phyloP scores from a whole-genome alignment of 2,797 vertebrate species.

The Micrastur ruficollis region DNA sequence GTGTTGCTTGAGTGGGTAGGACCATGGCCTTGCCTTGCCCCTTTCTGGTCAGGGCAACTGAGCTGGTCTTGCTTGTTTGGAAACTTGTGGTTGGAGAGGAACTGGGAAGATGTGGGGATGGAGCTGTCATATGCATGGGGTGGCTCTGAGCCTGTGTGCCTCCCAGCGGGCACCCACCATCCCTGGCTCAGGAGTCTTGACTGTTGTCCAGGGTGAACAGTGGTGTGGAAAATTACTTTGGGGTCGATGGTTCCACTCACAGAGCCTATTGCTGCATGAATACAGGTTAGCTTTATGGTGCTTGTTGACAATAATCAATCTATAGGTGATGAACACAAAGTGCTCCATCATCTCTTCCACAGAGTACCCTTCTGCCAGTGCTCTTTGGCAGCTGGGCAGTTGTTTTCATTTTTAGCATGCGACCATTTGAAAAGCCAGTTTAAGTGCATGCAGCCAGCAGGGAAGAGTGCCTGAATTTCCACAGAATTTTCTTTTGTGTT shows the following conservation, averaged over 20 bases:
- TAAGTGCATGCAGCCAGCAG: neutral
- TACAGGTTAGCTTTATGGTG: neutral
- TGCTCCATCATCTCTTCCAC: neutral
- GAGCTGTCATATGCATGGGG: neutral
- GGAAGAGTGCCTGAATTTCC: constrained; percentile 34
- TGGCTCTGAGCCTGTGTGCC: neutral
- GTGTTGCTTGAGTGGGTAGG: neutral
- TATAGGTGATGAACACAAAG: neutral
- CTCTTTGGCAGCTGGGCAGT: constrained; percentile 24
- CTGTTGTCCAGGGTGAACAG: neutral
- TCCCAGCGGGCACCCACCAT: neutral
- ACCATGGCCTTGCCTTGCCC: neutral
- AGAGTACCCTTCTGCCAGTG: neutral
- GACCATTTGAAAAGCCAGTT: constrained; percentile 50
- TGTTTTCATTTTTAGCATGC: constrained; percentile 33
- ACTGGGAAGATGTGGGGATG: neutral
- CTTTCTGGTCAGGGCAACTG: neutral
- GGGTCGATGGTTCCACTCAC: neutral
- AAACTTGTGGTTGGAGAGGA: neutral
- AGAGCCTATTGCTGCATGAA: accelerated
- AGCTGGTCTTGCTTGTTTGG: neutral
- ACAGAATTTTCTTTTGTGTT: neutral
- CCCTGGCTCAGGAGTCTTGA: neutral
- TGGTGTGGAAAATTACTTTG: neutral
- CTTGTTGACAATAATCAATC: neutral